Conservation (phyloP, 2,113 vertebrate genomes). For the Hyperopisus bebe region DNA sequence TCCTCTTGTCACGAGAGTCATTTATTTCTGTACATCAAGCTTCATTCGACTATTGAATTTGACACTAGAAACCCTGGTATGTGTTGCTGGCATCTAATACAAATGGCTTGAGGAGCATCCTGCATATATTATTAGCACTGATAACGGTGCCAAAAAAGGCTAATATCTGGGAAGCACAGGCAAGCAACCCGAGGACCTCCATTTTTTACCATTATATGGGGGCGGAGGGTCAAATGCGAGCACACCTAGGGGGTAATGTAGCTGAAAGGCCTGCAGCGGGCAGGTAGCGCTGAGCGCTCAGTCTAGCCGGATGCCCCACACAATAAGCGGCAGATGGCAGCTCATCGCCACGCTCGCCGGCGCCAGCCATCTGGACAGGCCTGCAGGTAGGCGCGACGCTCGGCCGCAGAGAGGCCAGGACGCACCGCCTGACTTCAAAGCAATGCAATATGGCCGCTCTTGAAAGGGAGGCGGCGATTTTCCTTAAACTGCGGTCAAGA, state of each 20-base stretch:
- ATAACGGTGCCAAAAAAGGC: background rate
- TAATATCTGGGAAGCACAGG: conserved; percentile 2
- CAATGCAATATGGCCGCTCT: conserved; percentile 45
- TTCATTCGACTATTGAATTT: conserved; percentile 5
- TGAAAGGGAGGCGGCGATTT: conserved; percentile 45
- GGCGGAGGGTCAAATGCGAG: background rate
- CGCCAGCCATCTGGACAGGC: conserved; percentile 52
- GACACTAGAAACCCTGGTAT: conserved; percentile 18
- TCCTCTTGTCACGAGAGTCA: conserved; percentile 4
- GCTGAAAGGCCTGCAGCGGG: background rate
- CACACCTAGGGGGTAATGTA: background rate
- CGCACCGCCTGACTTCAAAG: conserved; percentile 45
- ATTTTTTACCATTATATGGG: background rate
- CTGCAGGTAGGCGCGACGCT: conserved; percentile 46
- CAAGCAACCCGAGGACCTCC: background rate
- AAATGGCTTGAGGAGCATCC: background rate
- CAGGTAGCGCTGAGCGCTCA: background rate
- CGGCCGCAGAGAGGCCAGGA: conserved; percentile 31
- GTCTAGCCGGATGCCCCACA: conserved; percentile 23
- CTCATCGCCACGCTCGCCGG: conserved; percentile 31
- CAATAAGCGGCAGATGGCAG: conserved; percentile 56
- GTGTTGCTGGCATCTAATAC: background rate
- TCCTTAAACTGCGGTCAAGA: conserved; percentile 45
- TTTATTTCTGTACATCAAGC: conserved; percentile 5
- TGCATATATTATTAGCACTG: background rate